These are phyloP conservation scores for Gadus macrocephalus DNA, from an alignment of 2,113 vertebrate genomes.

Conservation along the genomic window DNA sequence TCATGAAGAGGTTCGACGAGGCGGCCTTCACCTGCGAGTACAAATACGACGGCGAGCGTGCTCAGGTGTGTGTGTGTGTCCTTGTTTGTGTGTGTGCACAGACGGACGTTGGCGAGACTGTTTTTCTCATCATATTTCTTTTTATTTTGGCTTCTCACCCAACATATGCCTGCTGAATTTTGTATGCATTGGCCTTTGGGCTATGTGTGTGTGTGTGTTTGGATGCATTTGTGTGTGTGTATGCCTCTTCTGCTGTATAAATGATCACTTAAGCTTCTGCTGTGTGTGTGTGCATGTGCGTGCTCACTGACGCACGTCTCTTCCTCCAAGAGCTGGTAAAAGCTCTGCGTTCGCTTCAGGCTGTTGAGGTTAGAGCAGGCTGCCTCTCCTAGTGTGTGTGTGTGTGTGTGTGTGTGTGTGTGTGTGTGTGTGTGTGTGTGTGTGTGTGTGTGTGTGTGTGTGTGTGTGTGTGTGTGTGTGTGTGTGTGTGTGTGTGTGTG, in stretches of 20 bases:
- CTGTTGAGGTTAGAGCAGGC: constrained; percentile 40
- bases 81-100: constrained; percentile 23
- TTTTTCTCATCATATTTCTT: constrained; percentile 12
- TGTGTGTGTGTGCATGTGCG: constrained; percentile 19
- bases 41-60: constrained; percentile 89
- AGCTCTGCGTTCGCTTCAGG: constrained; percentile 39
- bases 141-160: constrained; percentile 11
- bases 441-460: constrained; percentile 7
- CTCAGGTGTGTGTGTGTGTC: constrained; percentile 73
- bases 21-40: constrained; percentile 89
- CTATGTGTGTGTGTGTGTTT: constrained; percentile 5
- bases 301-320: background rate
- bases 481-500: constrained; percentile 13
- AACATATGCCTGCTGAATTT: constrained; percentile 50
- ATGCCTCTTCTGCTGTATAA: no score
- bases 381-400: constrained; percentile 28
- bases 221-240: constrained; percentile 13
- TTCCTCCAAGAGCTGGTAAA: constrained; percentile 44
- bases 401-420: background rate
- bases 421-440: no score
- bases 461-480: background rate
- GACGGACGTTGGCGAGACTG: no score
- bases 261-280: constrained; percentile 1
- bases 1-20: constrained; percentile 86
- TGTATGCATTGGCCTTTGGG: constrained; percentile 40